Evolutionary conservation across 2,113 vertebrate species (phyloP).

Genomic region (Acrocephalus kingi): DNA sequence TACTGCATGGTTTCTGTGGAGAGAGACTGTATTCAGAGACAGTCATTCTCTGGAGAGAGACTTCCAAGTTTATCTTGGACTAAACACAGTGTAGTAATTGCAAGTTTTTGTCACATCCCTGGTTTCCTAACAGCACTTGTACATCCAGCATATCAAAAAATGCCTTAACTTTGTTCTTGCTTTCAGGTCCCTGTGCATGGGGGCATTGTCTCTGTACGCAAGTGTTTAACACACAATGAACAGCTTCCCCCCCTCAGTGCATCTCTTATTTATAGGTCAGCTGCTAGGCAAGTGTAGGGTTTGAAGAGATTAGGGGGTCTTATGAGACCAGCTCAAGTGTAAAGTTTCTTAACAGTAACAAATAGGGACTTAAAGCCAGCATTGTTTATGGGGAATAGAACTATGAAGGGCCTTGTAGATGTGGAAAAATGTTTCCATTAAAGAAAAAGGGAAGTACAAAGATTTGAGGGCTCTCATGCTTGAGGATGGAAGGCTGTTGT

Average conservation of each 20-base stretch:
- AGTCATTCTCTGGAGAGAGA: not conserved
- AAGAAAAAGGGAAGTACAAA: not conserved
- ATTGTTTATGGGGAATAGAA: constrained; percentile 3
- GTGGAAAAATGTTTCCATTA: constrained; percentile 2
- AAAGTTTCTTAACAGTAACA: constrained; percentile 38
- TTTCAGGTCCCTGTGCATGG: not conserved
- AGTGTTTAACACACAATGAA: constrained; percentile 30
- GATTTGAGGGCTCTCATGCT: not conserved
- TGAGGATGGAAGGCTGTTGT: not conserved
- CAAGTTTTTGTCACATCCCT: not conserved
- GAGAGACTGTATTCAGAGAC: not conserved
- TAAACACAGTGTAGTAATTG: not conserved
- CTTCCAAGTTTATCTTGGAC: constrained; percentile 24
- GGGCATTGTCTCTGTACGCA: not conserved
- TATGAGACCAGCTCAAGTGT: constrained; percentile 16
- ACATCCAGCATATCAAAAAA: not conserved
- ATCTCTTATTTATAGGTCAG: constrained; percentile 37
- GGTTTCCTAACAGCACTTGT: not conserved
- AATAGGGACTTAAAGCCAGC: not conserved
- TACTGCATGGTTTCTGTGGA: constrained; percentile 1
- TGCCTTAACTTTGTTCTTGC: not conserved
- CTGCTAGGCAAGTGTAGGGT: constrained; percentile 8
- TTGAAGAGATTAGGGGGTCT: constrained; percentile 18
- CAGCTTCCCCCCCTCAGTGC: not conserved
- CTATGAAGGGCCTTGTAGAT: not conserved